Evolutionary conservation across 2,888 invertebrate species (phyloP).

Genomic region (Sicus ferrugineus): DNA sequence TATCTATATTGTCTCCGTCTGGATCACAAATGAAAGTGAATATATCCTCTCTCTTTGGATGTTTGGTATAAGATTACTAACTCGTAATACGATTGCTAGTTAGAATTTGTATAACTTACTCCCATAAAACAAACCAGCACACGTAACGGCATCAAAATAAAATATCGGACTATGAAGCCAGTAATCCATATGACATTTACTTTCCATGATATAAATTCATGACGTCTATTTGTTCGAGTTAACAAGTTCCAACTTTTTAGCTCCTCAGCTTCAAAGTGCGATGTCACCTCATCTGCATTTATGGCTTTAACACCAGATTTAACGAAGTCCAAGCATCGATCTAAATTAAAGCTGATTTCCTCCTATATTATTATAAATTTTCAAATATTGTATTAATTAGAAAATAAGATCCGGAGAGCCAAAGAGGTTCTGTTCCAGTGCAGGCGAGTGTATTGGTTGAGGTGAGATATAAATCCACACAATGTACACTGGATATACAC

Average conservation of each 20-base stretch:
- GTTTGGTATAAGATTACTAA: too few relatives aligned
- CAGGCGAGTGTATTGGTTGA: too few relatives aligned
- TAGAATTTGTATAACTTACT: constrained; percentile 69
- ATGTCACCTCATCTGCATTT: constrained; percentile 98
- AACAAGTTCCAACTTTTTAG: constrained; percentile 96
- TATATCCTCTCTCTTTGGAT: too few relatives aligned
- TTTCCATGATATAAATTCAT: constrained; percentile 93
- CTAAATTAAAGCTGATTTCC: constrained; percentile 73
- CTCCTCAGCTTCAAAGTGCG: constrained; percentile 95
- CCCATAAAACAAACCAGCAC: constrained; percentile 85
- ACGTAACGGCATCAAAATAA: constrained; percentile 87
- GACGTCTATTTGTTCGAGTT: constrained; percentile 90
- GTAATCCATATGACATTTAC: constrained; percentile 93
- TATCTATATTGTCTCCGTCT: too few relatives aligned
- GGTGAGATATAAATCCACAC: too few relatives aligned
- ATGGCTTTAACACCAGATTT: constrained; percentile 96
- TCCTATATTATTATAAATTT: constrained; percentile 53
- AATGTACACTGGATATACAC: too few relatives aligned
- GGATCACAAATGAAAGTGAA: too few relatives aligned
- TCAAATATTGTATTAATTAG: neutral
- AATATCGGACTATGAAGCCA: constrained; percentile 92
- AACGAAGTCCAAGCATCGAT: constrained; percentile 86
- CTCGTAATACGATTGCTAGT: too few relatives aligned
- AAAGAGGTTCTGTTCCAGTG: too few relatives aligned
- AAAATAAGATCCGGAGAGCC: too few relatives aligned